Evolutionary conservation across 2,888 invertebrate species (phyloP).

Genomic region (Acanthacorydalis orientalis): DNA sequence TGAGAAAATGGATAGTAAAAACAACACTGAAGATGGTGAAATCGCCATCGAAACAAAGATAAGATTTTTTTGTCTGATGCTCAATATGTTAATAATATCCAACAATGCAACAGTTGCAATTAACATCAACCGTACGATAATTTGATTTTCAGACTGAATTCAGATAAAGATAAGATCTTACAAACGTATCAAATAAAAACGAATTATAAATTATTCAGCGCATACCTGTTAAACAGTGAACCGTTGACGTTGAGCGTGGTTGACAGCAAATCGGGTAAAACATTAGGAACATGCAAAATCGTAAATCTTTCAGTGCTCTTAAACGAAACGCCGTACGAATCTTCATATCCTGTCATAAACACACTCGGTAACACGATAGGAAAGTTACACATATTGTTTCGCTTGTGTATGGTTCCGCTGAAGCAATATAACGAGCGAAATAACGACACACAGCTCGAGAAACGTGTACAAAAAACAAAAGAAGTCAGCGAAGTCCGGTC

Average conservation of each 20-base stretch:
- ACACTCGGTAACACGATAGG: slow-evolving; percentile 1
- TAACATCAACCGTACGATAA: background rate
- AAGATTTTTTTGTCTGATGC: too few species aligned
- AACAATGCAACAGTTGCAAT: too few species aligned
- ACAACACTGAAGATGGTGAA: too few species aligned
- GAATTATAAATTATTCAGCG: slow-evolving; percentile 1
- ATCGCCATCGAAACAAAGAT: too few species aligned
- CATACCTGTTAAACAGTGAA: slow-evolving; percentile 4
- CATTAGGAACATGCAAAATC: slow-evolving; percentile 4
- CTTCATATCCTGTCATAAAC: slow-evolving; percentile 1
- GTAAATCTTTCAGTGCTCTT: background rate
- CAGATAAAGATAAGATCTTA: slow-evolving; percentile 1
- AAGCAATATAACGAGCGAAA: too few species aligned
- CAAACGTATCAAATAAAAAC: slow-evolving; percentile 4
- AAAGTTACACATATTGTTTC: slow-evolving; percentile 1
- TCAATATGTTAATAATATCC: too few species aligned
- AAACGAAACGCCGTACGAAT: slow-evolving; percentile 1
- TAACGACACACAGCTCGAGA: too few species aligned
- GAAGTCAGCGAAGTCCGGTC: too few species aligned
- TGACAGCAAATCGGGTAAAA: background rate
- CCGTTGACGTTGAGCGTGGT: slow-evolving; percentile 6
- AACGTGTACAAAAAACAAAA: too few species aligned
- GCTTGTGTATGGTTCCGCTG: background rate
- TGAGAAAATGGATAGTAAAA: too few species aligned
- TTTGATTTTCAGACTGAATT: slow-evolving; percentile 3